phyloP scores from a whole-genome alignment of 2,888 invertebrate genomes.

The Chaitophorus viminalis region DNA sequence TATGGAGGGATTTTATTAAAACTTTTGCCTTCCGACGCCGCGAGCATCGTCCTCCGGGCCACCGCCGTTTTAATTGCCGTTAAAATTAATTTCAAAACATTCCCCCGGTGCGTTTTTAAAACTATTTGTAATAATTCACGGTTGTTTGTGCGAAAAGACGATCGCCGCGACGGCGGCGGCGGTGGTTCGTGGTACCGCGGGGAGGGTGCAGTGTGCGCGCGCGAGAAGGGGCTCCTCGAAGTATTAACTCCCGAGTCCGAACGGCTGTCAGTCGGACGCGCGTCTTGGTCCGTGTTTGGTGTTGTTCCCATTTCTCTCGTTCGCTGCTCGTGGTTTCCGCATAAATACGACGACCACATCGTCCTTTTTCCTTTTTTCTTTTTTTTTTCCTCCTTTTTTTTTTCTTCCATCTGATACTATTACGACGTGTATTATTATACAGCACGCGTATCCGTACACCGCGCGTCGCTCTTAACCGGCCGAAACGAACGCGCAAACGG shows the following conservation, averaged over 20 bases:
- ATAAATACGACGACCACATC: background rate
- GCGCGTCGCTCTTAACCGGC: background rate
- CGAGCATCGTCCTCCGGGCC: background rate
- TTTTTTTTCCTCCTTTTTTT: too few species aligned
- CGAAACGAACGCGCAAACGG: background rate
- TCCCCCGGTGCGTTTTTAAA: conserved; percentile 56
- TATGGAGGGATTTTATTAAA: conserved; percentile 34
- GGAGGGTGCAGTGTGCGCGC: conserved; percentile 37
- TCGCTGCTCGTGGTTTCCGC: conserved; percentile 25
- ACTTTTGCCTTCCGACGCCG: conserved; percentile 9
- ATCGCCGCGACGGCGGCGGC: conserved; percentile 11
- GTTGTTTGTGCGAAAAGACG: conserved; percentile 48
- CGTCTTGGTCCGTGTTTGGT: conserved; percentile 59
- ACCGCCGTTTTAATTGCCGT: conserved; percentile 47
- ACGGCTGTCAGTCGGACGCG: conserved; percentile 60
- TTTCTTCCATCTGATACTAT: too few species aligned
- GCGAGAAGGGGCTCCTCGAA: conserved; percentile 51
- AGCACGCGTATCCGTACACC: background rate
- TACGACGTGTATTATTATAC: too few species aligned
- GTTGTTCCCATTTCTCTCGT: conserved; percentile 25
- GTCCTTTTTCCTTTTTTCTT: background rate
- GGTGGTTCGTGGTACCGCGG: background rate
- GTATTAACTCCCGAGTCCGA: conserved; percentile 53
- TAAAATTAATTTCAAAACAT: conserved; percentile 60
- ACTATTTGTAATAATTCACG: conserved; percentile 58